Base-by-base conservation (phyloP, 1,140 invertebrate genomes). In the Panulirus ornatus region DNA sequence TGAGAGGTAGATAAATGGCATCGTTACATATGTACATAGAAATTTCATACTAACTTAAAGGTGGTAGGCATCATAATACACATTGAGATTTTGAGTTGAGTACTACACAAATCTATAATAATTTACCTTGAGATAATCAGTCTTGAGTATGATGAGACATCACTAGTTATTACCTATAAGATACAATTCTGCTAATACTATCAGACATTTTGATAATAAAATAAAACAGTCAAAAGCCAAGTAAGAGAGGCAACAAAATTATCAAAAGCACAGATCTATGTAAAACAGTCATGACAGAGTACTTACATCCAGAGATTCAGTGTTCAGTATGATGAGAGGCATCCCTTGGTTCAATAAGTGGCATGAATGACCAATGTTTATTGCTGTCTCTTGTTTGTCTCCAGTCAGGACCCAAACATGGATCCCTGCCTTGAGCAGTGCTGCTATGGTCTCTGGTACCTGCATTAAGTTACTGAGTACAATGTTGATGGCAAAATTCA, bases 331-430 rank as follows among this genome's bases (percentile, higher is more conserved):
- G 86, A 99, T 95, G 40, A 99, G 95, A 92, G 97, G 96, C 96
- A 98, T 99, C 92, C 96, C 95, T 93, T 97, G 96, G 81, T 96
- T 96, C 75, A 99, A 96, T 51, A 99, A 95, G 92, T 96, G 96
- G 93, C 98, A 98, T 6, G 98, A 99, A 94, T 99, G 98, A 40
- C 98, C 99, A 93, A 99, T 99, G 94, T 99, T 99, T 88, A 99
- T 99, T 75, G 99, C 99, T 42, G 99, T 99, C 95, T 99, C 99
- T 94, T 99, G 98, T 94, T 99, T 99, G 94, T 99, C 99, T 30
- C 99, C 99, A 8, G 99, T 99, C 90, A 99, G 94, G 47, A 99
- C 97, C 99, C 99, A 99, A 76, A 99, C 96, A 93, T 97, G 96
- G 91, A 99, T 99, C 93, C 97, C 97, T 40, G 98, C 98, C 93